These are phyloP conservation scores for Phoxinus phoxinus DNA, from an alignment of 2,113 vertebrate species.

Conservation along the genomic window DNA sequence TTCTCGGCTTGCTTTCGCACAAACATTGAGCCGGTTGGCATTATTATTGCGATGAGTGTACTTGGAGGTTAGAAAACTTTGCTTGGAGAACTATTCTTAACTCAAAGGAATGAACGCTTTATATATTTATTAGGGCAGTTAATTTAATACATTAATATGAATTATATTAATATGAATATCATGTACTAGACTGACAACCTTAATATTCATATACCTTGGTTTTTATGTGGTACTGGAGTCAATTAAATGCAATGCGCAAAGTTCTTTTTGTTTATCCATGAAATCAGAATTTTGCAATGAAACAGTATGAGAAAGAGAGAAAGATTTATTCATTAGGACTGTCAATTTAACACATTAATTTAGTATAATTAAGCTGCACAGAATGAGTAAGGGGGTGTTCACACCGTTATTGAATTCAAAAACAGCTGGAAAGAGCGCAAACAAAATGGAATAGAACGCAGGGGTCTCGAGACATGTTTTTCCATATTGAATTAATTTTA, in stretches of 20 bases:
- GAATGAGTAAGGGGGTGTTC: background rate
- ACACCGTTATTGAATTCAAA: constrained; percentile 4
- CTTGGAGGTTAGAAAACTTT: background rate
- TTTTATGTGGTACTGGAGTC: background rate
- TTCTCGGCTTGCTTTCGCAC: background rate
- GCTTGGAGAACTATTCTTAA: background rate
- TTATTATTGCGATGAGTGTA: constrained; percentile 34
- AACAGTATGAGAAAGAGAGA: background rate
- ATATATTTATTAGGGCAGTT: background rate
- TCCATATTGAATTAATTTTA: background rate
- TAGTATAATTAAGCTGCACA: constrained; percentile 27
- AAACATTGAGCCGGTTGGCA: background rate
- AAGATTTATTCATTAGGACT: constrained; percentile 10
- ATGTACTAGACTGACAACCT: background rate
- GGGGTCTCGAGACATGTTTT: constrained; percentile 2
- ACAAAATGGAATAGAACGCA: background rate
- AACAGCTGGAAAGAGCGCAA: constrained; percentile 5
- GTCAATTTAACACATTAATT: constrained; percentile 18
- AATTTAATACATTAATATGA: background rate
- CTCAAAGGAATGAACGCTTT: background rate
- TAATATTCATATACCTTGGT: background rate
- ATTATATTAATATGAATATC: background rate
- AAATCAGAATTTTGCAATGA: background rate
- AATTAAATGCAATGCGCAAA: background rate
- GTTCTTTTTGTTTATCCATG: background rate